Conservation (phyloP, 2,113 vertebrate species). For the Ploceus nigricollis region DNA sequence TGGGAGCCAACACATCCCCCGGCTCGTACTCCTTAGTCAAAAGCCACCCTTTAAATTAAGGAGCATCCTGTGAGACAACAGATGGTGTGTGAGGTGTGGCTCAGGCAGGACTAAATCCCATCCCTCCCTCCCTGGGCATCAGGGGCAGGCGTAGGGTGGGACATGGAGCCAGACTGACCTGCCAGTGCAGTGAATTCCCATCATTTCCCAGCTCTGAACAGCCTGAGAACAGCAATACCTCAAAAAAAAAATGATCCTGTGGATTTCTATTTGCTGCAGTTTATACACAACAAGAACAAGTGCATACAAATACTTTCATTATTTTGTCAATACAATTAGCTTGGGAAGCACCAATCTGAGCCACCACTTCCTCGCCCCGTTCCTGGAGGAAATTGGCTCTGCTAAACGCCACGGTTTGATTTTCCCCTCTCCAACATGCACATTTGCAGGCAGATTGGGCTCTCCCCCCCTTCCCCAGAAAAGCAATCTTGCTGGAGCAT, state of each 20-base stretch:
- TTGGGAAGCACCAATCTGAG: slow-evolving; percentile 51
- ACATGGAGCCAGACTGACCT: neutral
- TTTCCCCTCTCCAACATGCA: neutral
- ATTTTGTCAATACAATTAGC: slow-evolving; percentile 70
- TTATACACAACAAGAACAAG: slow-evolving; percentile 26
- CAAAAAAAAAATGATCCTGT: neutral
- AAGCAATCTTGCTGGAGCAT: neutral
- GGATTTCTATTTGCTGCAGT: slow-evolving; percentile 6
- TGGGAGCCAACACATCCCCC: neutral
- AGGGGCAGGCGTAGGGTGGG: neutral
- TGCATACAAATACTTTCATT: slow-evolving; percentile 53
- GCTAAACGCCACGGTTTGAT: neutral
- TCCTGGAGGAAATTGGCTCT: slow-evolving; percentile 54
- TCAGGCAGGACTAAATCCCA: neutral
- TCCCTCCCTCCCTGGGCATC: neutral
- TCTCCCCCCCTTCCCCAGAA: neutral
- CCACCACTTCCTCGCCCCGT: neutral
- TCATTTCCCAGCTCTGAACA: neutral
- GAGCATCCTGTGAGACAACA: rapidly evolving
- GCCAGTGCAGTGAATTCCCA: neutral
- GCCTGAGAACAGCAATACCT: neutral
- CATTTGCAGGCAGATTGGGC: slow-evolving; percentile 16
- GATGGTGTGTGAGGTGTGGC: neutral
- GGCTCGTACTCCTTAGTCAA: neutral
- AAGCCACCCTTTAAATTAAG: neutral